A percentile compares a stretch with the other conserved stretches of the same genome.
phyloP scores from a whole-genome alignment of 2,888 invertebrate genomes.

The Cecidostiba fungosa region DNA sequence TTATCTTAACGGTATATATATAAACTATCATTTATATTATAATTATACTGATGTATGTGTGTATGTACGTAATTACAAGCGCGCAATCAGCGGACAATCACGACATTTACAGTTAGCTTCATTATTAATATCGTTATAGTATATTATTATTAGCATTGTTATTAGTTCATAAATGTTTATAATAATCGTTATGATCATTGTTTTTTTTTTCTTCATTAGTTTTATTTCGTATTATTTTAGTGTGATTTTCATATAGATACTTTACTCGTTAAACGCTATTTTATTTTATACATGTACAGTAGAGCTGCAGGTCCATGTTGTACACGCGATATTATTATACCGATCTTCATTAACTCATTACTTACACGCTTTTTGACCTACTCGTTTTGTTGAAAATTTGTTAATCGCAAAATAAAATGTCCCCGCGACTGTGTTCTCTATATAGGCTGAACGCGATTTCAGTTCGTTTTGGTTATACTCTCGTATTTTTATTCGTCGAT shows the following conservation, averaged over 20 bases:
- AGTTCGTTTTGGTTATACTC: neutral
- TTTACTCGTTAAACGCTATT: constrained; percentile 22
- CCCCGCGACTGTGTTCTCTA: neutral
- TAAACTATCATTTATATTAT: constrained; percentile 31
- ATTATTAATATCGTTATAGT: constrained; percentile 25
- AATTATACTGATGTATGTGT: constrained; percentile 28
- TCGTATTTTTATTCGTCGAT: neutral
- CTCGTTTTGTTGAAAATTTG: constrained; percentile 12
- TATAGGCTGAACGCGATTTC: constrained; percentile 6
- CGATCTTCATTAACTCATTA: neutral
- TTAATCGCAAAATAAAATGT: constrained; percentile 21
- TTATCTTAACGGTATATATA: constrained; percentile 31
- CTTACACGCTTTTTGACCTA: neutral
- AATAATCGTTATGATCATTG: neutral
- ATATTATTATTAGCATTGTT: constrained; percentile 13
- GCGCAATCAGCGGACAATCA: constrained; percentile 51
- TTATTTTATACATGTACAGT: constrained; percentile 41
- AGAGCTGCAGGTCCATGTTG: neutral
- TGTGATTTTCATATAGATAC: constrained; percentile 4
- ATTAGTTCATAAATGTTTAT: constrained; percentile 21
- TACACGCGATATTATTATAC: neutral
- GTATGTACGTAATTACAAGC: constrained; percentile 51
- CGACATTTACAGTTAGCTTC: constrained; percentile 44
- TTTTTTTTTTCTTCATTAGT: constrained; percentile 12
- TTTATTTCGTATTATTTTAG: neutral